These are phyloP conservation scores for Hafferia zeledoni DNA, from an alignment of 2,797 vertebrate genomes.

Conservation along the genomic window DNA sequence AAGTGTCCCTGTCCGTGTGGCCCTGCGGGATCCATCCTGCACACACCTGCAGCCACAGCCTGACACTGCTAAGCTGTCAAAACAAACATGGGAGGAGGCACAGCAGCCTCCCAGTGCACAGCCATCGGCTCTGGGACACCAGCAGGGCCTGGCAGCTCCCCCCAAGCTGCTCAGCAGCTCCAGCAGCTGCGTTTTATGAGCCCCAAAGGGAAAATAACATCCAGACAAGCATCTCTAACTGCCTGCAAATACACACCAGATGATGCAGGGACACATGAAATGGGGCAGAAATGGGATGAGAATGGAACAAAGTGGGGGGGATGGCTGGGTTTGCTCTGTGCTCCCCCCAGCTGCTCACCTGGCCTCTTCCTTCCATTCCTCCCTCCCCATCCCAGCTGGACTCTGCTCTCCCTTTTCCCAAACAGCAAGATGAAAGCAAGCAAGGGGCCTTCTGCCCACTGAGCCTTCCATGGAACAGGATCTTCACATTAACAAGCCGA, in stretches of 20 bases:
- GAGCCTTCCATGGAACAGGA: background rate
- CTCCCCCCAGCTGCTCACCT: background rate
- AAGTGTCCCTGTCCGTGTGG: background rate
- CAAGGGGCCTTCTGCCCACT: background rate
- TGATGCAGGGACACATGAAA: constrained; percentile 2
- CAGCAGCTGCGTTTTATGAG: constrained; percentile 46
- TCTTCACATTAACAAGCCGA: background rate
- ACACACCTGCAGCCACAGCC: background rate
- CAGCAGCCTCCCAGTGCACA: background rate
- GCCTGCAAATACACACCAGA: constrained; percentile 7
- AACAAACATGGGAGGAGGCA: background rate
- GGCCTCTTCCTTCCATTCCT: background rate
- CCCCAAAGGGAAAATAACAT: background rate
- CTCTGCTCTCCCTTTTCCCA: background rate
- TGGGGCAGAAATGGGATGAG: background rate
- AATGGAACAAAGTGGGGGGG: background rate
- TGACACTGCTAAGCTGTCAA: background rate
- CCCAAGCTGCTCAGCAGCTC: background rate
- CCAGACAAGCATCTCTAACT: background rate
- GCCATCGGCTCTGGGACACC: background rate
- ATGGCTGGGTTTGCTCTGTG: background rate
- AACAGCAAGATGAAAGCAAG: background rate
- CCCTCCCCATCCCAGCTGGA: background rate
- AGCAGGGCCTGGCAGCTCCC: background rate
- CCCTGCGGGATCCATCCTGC: background rate